Evolutionary conservation across 2,113 vertebrate genomes (phyloP).

Genomic region (Mormyrus lacerda): DNA sequence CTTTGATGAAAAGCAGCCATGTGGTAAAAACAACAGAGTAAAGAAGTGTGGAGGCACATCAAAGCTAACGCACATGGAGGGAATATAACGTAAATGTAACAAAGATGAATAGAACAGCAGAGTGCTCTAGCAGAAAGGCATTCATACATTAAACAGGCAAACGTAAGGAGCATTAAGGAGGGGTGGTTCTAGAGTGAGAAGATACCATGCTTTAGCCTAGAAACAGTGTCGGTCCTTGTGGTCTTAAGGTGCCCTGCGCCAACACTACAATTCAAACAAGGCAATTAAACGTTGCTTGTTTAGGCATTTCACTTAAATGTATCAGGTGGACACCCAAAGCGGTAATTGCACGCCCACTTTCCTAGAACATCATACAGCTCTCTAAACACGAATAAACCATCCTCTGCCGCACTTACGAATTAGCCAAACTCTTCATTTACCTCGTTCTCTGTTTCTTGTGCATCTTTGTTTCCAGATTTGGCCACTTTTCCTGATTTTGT

Average conservation of each 20-base stretch:
- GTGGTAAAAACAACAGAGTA: neutral
- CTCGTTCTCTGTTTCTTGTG: conserved; percentile 84
- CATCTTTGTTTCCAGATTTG: conserved; percentile 75
- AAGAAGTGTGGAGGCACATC: neutral
- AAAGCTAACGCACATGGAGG: neutral
- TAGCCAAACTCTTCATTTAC: conserved; percentile 50
- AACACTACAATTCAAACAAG: neutral
- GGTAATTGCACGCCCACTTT: neutral
- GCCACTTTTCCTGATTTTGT: conserved; percentile 80
- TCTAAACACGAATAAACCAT: neutral
- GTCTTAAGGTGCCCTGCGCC: neutral
- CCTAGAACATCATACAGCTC: neutral
- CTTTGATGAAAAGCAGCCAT: neutral
- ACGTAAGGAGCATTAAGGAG: neutral
- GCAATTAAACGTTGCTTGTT: neutral
- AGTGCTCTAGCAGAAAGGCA: neutral
- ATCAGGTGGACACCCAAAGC: neutral
- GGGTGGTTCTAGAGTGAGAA: neutral
- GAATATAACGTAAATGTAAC: neutral
- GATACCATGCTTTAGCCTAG: neutral
- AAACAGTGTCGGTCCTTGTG: neutral
- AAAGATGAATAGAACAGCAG: neutral
- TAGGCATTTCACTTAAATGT: neutral
- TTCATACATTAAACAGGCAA: neutral
- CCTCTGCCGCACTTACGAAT: neutral